Conservation (phyloP, 2,797 vertebrate species). For the Sebastes oblongus region DNA sequence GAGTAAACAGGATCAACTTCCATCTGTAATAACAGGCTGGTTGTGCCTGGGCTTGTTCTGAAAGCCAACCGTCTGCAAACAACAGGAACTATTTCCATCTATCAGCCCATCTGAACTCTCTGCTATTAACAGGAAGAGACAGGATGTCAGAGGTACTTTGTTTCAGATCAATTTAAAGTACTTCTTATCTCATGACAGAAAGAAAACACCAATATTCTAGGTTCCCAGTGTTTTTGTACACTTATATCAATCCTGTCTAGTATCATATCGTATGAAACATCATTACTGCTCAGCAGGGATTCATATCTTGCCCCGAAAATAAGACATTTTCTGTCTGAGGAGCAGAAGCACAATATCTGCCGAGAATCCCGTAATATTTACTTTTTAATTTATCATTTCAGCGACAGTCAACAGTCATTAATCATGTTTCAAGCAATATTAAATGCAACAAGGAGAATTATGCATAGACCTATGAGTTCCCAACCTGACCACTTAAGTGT, state of each 20-base stretch:
- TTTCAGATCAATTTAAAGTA: neutral
- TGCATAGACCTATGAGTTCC: neutral
- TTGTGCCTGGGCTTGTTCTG: neutral
- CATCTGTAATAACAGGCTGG: neutral
- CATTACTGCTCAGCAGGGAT: neutral
- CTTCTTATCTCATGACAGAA: neutral
- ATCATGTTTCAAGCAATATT: neutral
- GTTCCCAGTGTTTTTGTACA: neutral
- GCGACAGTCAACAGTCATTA: neutral
- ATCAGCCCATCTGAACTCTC: neutral
- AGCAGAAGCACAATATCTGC: neutral
- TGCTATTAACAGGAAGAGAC: neutral
- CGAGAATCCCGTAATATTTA: neutral
- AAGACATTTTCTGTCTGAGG: neutral
- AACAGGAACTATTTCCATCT: conserved; percentile 9
- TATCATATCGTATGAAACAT: neutral
- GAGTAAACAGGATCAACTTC: neutral
- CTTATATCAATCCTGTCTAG: neutral
- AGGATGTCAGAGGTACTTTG: neutral
- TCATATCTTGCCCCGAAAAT: too few species aligned
- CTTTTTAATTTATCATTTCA: neutral
- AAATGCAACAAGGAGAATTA: neutral
- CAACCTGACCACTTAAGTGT: neutral
- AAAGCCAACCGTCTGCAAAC: neutral
- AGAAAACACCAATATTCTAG: neutral